phyloP scores from a whole-genome alignment of 2,797 vertebrate species.

The Epinephelus awoara region DNA sequence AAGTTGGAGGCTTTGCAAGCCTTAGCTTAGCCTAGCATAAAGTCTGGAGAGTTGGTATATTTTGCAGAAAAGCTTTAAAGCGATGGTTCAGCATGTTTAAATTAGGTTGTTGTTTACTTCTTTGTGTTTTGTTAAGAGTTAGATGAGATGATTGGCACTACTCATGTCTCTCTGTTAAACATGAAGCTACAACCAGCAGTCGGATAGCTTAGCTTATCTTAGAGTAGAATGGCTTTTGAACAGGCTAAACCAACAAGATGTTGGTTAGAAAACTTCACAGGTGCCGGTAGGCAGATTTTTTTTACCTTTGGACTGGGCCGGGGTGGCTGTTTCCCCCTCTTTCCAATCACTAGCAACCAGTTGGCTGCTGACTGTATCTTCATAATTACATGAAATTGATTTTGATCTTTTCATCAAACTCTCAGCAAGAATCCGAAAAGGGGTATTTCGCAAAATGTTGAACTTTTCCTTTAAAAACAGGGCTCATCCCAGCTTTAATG shows the following conservation, averaged over 20 bases:
- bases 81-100: too few species aligned
- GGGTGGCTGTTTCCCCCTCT: neutral
- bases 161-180: neutral
- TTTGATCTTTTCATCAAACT: too few species aligned
- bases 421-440: too few species aligned
- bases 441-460: neutral
- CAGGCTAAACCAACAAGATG: too few species aligned
- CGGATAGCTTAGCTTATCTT: too few species aligned
- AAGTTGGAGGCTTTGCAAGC: neutral
- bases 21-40: slow-evolving; percentile 3
- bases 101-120: too few species aligned
- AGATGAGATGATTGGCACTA: neutral
- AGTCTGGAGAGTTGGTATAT: neutral
- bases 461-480: neutral
- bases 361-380: too few species aligned
- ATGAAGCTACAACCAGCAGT: neutral
- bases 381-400: too few species aligned
- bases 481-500: too few species aligned
- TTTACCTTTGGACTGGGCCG: neutral
- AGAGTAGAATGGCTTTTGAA: too few species aligned
- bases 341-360: too few species aligned
- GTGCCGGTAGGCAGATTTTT: neutral
- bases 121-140: too few species aligned
- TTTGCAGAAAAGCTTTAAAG: neutral
- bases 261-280: neutral